These are phyloP conservation scores for Myotis daubentonii DNA, from an alignment of 2,797 vertebrate genomes.

Conservation along the genomic window DNA sequence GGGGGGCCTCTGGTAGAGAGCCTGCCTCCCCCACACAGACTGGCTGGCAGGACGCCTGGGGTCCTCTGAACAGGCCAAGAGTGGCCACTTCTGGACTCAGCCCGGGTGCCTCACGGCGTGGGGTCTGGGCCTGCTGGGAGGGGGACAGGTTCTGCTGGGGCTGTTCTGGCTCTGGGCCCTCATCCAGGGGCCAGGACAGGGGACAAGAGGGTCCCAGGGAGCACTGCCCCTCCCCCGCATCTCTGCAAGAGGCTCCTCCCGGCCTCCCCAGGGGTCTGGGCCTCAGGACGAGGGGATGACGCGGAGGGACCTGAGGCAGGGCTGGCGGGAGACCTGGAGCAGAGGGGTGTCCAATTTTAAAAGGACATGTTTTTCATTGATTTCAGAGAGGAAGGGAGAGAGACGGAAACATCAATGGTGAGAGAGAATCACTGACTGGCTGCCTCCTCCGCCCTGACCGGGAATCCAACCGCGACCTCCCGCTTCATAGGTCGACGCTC, in stretches of 20 bases:
- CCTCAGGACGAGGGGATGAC: not conserved
- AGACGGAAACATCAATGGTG: too few relatives aligned
- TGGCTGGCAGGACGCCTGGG: fast-evolving
- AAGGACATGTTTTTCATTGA: too few relatives aligned
- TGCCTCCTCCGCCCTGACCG: too few relatives aligned
- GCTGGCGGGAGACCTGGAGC: too few relatives aligned
- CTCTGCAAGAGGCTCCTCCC: not conserved
- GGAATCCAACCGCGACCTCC: too few relatives aligned
- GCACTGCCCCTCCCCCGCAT: not conserved
- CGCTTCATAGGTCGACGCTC: too few relatives aligned
- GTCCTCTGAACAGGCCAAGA: not conserved
- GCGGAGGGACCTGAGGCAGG: not conserved
- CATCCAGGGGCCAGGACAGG: not conserved
- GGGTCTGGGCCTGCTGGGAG: not conserved
- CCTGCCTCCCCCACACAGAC: not conserved
- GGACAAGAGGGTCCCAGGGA: not conserved
- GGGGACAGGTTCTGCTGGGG: not conserved
- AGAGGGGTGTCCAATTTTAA: not conserved
- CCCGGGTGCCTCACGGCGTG: not conserved
- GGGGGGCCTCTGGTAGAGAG: not conserved
- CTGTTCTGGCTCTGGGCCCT: not conserved
- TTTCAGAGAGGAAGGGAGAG: too few relatives aligned
- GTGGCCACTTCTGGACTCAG: not conserved
- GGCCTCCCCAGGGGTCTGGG: not conserved
- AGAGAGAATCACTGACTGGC: too few relatives aligned